phyloP scores from a whole-genome alignment of 2,113 vertebrate genomes.

The Ardeotis arabs region DNA sequence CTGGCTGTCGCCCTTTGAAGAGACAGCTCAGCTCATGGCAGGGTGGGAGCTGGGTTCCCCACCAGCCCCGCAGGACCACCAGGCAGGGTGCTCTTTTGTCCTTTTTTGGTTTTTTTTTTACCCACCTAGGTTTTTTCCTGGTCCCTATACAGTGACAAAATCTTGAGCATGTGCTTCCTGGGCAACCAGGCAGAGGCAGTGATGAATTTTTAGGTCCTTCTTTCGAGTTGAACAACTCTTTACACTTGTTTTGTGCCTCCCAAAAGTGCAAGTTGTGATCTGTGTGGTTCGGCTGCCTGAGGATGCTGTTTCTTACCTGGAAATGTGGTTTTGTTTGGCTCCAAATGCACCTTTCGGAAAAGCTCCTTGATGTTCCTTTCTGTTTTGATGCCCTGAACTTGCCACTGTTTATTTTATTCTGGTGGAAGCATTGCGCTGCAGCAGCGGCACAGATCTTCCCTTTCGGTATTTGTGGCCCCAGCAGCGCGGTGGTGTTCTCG shows the following conservation, averaged over 20 bases:
- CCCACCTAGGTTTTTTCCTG: not conserved
- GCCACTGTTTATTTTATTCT: not conserved
- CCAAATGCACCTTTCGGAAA: not conserved
- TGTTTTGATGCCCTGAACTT: not conserved
- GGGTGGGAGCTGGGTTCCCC: not conserved
- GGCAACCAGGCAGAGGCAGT: not conserved
- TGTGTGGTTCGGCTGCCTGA: not conserved
- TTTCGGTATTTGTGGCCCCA: not conserved
- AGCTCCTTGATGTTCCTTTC: not conserved
- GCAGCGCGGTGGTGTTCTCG: fast-evolving
- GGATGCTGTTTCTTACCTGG: not conserved
- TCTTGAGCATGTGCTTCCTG: not conserved
- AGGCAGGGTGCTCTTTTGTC: not conserved
- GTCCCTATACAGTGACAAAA: not conserved
- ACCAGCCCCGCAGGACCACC: not conserved
- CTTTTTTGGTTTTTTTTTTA: not conserved
- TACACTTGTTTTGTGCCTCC: not conserved
- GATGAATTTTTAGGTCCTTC: not conserved
- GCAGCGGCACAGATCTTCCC: not conserved
- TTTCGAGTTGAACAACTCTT: not conserved
- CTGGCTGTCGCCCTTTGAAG: fast-evolving
- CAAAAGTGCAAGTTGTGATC: not conserved
- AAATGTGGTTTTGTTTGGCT: not conserved
- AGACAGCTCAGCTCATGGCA: not conserved
- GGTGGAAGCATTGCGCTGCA: not conserved